Base-by-base conservation (phyloP, 2,113 vertebrate species). In the Pygathrix nemaeus region DNA sequence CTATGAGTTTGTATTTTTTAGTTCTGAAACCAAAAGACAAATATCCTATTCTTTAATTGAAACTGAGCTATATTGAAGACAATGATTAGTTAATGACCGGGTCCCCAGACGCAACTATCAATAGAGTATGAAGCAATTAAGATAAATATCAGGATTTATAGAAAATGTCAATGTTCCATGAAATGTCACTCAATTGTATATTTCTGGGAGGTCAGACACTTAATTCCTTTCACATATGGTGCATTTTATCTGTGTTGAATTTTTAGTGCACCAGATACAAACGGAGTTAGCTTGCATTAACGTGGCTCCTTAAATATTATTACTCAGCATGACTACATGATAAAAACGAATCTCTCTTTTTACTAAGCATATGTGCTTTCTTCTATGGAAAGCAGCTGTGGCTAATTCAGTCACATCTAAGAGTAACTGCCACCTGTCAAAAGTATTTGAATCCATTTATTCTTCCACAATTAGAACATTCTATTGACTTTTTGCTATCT, bases 391-490 rank as follows among this genome's bases (percentile, higher is more conserved):
- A 98, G 83, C 95, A 98, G 96, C 96, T 98, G 97, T 80, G 92
- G 48, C 95, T 97, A 97, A 96, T 97, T 96, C 91, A 92, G 78
- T 96, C 82, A 57, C 88, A 92, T 96, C 96, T 78, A 97, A 96
- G 97, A 98, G 96, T 90, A 88, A 97, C 95, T 92, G 17, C 96
- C 97, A 98, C 97, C 97, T 98, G 97, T 97, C 79, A 93, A 68
- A 83, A 91, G 75, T 92, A 94, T 95, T 97, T 90, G 55, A 32
- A 52, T 81, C 43, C 75, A 75, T 93, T 80, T 96, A 92, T 96
- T 95, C 27, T 48, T 96, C 93, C 45, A 94, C 81, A 95, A 79
- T 95, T 95, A 93, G 90, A 95, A 85, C 55, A 86, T 70, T 96
- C 70, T 93, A 85, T 81, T 96, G 70, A 57, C 55, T 92, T 95